Evolutionary conservation across 2,888 invertebrate species (phyloP), one percentile per base, ranked within the genome.

Genomic region (Pristionchus mayeri): DNA sequence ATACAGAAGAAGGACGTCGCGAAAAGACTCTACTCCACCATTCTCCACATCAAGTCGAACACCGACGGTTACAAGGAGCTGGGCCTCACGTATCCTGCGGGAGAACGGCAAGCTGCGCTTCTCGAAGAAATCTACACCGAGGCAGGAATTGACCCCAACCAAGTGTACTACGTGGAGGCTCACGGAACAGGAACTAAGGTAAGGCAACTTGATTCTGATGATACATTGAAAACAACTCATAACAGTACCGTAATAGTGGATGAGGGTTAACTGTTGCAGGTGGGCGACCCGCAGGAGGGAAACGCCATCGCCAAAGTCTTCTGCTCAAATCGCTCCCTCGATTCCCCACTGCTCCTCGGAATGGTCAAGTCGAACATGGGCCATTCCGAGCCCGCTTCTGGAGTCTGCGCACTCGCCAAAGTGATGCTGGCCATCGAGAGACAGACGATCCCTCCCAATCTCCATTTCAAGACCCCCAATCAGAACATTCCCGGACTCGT

Each of bases 321-420:
- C 94, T 97, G 97, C 94, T 95, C 95, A 93, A 95, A 95, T 87
- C 95, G 97, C 76, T 85, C 85, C 44, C 80, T 57, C 27, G 86
- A 87, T 44, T 94, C 48, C 0, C 97, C 98, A 9, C 94, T 99
- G 71, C 94, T 98, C 71, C 95, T 99, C 91, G 98, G 98, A 27
- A 98, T 98, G 0, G 96, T 98, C 0, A 99, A 99, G 93, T 97
- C 97, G 34, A 99, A 98, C 94, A 98, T 98, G 97, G 98, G 98
- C 1, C 98, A 99, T 93, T 96, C 98, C 4, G 98, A 99, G 94
- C 97, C 98, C 30, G 94, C 94, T 21, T 94, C 94, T 81, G 94
- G 94, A 91, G 89, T 89, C 63, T 90, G 91, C 87, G 91, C 92
- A 4, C 79, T 93, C 30, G 90, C 93, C 50, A 93, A 93, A 86